Percentiles rank a stretch among this genome's conserved stretches.
These are phyloP conservation scores for Patella pellucida DNA, from an alignment of 2,888 invertebrate genomes.

Conservation along the genomic window DNA sequence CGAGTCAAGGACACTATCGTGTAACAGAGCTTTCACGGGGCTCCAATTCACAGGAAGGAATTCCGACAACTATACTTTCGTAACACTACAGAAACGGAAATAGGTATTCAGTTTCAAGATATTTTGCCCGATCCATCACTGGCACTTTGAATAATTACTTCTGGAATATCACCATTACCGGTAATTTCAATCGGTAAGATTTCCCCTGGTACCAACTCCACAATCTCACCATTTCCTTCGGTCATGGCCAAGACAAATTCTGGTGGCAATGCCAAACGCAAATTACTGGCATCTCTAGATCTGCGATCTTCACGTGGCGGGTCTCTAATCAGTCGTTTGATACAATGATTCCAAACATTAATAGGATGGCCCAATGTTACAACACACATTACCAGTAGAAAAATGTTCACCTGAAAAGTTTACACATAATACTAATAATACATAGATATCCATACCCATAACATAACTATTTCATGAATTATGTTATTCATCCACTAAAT, in stretches of 20 bases:
- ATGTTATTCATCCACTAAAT: too few relatives aligned
- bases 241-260: slow-evolving; percentile 15
- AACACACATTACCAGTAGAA: slow-evolving; percentile 30
- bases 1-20: too few relatives aligned
- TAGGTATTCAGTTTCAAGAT: too few relatives aligned
- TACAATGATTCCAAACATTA: slow-evolving; percentile 41
- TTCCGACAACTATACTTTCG: too few relatives aligned
- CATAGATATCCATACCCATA: too few relatives aligned
- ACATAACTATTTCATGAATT: too few relatives aligned
- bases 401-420: slow-evolving; percentile 29
- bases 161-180: background rate
- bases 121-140: too few relatives aligned
- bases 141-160: too few relatives aligned
- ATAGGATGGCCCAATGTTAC: slow-evolving; percentile 36
- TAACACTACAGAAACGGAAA: too few relatives aligned
- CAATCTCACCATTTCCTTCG: slow-evolving; percentile 16
- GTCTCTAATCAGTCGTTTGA: slow-evolving; percentile 30
- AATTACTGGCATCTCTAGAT: slow-evolving; percentile 9
- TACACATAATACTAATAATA: too few relatives aligned
- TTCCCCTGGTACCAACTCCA: slow-evolving; percentile 11
- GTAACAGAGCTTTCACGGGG: too few relatives aligned
- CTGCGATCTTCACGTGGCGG: slow-evolving; percentile 10
- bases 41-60: too few relatives aligned
- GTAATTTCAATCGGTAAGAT: background rate
- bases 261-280: slow-evolving; percentile 11